phyloP scores from a whole-genome alignment of 2,113 vertebrate species.

The Lichenostomus cassidix region DNA sequence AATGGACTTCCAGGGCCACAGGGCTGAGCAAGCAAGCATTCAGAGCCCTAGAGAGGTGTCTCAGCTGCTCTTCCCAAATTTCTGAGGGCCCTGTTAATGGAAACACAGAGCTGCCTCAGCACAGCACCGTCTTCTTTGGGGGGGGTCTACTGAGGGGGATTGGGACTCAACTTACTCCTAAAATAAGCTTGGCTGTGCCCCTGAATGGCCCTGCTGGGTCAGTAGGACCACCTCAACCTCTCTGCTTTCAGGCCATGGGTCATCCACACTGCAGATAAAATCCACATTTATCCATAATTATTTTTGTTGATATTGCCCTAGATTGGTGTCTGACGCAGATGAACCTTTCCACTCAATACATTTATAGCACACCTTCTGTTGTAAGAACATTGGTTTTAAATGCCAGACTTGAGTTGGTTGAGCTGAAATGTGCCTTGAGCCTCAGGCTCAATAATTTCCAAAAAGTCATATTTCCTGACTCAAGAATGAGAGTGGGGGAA shows the following conservation, averaged over 20 bases:
- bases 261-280: not conserved
- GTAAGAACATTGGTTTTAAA: not conserved
- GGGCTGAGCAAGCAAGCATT: not conserved
- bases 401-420: not conserved
- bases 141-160: not conserved
- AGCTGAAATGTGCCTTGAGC: not conserved
- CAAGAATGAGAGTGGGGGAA: not conserved
- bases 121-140: not conserved
- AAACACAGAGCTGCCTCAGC: not conserved
- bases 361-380: not conserved
- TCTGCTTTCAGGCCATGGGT: not conserved
- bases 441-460: not conserved
- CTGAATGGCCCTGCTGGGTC: not conserved
- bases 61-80: not conserved
- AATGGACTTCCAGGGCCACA: rapidly evolving
- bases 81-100: not conserved
- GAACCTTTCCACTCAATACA: not conserved
- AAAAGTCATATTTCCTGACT: not conserved
- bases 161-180: too few relatives aligned
- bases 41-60: not conserved
- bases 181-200: not conserved
- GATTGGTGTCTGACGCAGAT: not conserved
- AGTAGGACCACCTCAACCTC: not conserved
- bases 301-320: not conserved
- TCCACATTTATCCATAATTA: not conserved